phyloP scores from a whole-genome alignment of 2,113 vertebrate genomes.

The Malaclemys terrapin region DNA sequence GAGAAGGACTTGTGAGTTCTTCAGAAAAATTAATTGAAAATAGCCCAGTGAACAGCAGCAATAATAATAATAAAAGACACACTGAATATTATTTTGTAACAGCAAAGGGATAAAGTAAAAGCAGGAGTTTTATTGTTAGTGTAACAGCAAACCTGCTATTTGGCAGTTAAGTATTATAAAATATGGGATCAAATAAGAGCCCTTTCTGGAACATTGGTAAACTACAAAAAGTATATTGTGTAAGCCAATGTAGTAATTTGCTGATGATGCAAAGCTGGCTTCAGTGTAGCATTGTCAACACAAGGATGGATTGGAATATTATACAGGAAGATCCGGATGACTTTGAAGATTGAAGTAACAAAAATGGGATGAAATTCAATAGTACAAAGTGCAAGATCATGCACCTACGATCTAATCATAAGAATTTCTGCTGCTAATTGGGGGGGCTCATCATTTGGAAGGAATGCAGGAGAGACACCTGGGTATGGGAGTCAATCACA shows the following conservation, averaged over 20 bases:
- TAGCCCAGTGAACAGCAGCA: rapidly evolving
- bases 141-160: neutral
- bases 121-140: neutral
- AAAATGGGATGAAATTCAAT: neutral
- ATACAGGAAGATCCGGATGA: neutral
- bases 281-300: neutral
- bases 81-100: neutral
- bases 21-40: neutral
- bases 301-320: neutral
- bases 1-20: neutral
- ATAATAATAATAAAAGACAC: neutral
- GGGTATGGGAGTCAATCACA: neutral
- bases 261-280: neutral
- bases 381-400: neutral
- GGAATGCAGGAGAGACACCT: neutral
- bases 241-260: neutral
- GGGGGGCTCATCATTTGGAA: neutral
- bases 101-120: neutral
- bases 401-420: neutral
- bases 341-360: neutral
- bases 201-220: neutral
- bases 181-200: neutral
- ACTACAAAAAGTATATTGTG: neutral
- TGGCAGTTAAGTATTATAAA: neutral
- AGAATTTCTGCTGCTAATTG: neutral